Conservation (phyloP, 92 coral and sea anemone species). For the Epizoanthus illoricatus region DNA sequence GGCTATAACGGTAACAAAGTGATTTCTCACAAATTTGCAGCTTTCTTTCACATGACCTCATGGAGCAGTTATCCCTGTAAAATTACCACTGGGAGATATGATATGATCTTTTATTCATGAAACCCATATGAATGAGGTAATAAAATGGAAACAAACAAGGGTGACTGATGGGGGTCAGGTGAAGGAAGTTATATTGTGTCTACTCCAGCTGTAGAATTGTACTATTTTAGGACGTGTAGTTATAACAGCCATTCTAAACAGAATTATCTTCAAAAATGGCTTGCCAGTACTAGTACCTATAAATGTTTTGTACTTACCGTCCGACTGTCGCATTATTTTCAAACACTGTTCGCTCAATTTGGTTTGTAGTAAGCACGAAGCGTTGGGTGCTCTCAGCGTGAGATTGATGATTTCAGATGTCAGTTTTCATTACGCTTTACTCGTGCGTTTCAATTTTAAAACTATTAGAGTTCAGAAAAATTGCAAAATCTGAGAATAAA, state of each 20-base stretch:
- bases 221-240: background rate
- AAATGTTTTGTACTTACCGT: background rate
- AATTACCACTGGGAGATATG: background rate
- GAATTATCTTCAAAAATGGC: no score
- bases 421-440: background rate
- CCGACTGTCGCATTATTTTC: background rate
- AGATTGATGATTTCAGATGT: background rate
- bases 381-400: background rate
- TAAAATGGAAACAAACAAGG: background rate
- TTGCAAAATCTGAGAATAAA: no score
- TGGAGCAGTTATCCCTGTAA: background rate
- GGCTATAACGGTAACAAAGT: no score
- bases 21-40: background rate
- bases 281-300: background rate
- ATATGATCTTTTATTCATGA: slow-evolving; percentile 3
- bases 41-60: slow-evolving; percentile 8
- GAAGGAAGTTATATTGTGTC: background rate
- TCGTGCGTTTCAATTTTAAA: background rate
- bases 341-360: background rate
- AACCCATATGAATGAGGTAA: background rate
- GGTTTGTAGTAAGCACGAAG: background rate
- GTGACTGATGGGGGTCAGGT: background rate
- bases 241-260: no score
- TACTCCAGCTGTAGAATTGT: background rate
- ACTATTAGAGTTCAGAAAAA: background rate